Evolutionary conservation across 2,888 invertebrate species (phyloP).

Genomic region (Lochmaea crataegi): DNA sequence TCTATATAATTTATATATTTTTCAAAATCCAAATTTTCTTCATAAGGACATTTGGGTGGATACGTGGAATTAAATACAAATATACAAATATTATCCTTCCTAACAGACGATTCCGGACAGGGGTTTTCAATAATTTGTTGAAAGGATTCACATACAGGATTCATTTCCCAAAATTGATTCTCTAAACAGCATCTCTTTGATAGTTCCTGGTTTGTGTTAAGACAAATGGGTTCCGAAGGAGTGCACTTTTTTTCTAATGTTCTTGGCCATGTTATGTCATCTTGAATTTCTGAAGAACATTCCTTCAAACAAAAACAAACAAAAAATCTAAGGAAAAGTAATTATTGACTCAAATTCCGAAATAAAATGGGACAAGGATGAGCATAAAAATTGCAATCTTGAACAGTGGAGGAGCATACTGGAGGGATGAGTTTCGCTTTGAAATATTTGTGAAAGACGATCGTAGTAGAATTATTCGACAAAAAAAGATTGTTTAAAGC

Average conservation of each 20-base stretch:
- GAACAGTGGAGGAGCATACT: too few species aligned
- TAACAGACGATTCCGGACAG: conserved; percentile 43
- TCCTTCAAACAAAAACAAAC: conserved; percentile 23
- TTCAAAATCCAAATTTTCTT: conserved; percentile 45
- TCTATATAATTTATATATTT: conserved; percentile 40
- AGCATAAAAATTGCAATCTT: too few species aligned
- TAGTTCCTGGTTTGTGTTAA: conserved; percentile 7
- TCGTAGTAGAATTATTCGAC: too few species aligned
- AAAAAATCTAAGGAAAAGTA: too few species aligned
- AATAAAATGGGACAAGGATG: too few species aligned
- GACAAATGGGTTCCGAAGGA: conserved; percentile 26
- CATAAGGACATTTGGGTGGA: conserved; percentile 50
- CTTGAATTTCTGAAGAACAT: conserved; percentile 23
- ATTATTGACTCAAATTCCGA: too few species aligned
- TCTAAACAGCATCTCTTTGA: conserved; percentile 38
- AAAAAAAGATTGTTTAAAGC: too few species aligned
- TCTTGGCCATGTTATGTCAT: conserved; percentile 31
- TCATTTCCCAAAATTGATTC: conserved; percentile 41
- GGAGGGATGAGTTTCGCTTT: too few species aligned
- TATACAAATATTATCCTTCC: conserved; percentile 41
- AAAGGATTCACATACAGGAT: conserved; percentile 34
- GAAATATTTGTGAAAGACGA: too few species aligned
- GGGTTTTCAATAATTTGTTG: conserved; percentile 44
- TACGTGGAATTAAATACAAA: conserved; percentile 40
- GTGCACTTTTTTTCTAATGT: conserved; percentile 10